Evolutionary conservation across 2,888 invertebrate genomes (phyloP).

Genomic region (Linnaemya vulpina): DNA sequence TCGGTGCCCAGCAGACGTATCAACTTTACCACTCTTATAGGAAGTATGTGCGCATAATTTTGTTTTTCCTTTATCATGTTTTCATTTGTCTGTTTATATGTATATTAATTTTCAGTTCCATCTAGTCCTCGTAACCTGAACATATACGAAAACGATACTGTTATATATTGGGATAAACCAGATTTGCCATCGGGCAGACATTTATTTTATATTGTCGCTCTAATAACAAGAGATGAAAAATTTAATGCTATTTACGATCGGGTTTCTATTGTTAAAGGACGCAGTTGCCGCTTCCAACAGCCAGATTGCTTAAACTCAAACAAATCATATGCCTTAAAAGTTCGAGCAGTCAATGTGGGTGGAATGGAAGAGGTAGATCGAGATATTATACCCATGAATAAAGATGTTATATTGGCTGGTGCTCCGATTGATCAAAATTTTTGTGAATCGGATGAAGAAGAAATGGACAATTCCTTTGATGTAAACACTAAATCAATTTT

Average conservation of each 20-base stretch:
- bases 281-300: constrained; percentile 72
- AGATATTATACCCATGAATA: constrained; percentile 58
- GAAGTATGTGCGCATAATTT: constrained; percentile 78
- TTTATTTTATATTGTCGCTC: constrained; percentile 84
- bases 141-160: constrained; percentile 62
- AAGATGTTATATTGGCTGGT: constrained; percentile 56
- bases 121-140: constrained; percentile 73
- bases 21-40: constrained; percentile 85
- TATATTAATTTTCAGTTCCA: constrained; percentile 72
- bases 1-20: constrained; percentile 84
- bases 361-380: constrained; percentile 68
- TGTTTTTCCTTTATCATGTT: neutral
- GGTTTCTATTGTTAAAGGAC: constrained; percentile 70
- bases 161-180: constrained; percentile 84
- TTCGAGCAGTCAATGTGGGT: constrained; percentile 77
- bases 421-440: constrained; percentile 60
- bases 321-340: constrained; percentile 72
- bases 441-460: constrained; percentile 33
- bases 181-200: constrained; percentile 84
- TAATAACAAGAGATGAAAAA: constrained; percentile 59
- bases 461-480: constrained; percentile 2
- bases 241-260: constrained; percentile 68
- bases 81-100: neutral
- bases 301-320: constrained; percentile 73
- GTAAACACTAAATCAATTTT: constrained; percentile 4